Evolutionary conservation across 2,888 invertebrate genomes (phyloP).

Genomic region (Myathropa florea): DNA sequence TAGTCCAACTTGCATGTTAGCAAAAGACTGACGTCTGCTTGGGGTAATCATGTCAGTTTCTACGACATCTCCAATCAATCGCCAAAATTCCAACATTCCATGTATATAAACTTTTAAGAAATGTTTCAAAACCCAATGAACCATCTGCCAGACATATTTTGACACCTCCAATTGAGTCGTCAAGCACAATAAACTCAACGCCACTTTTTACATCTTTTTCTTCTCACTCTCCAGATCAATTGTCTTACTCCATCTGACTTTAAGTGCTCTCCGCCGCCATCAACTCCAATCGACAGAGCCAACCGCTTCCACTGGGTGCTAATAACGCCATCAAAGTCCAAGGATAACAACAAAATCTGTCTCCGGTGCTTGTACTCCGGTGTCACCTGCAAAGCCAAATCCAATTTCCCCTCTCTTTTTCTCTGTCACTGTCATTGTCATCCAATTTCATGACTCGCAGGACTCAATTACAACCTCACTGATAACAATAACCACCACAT

Average conservation of each 20-base stretch:
- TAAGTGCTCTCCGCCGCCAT: not conserved
- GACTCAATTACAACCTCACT: constrained; percentile 47
- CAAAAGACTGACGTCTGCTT: too few relatives aligned
- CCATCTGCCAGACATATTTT: not conserved
- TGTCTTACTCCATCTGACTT: too few relatives aligned
- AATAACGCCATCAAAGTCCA: not conserved
- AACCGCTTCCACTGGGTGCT: not conserved
- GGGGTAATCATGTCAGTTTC: too few relatives aligned
- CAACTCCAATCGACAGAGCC: not conserved
- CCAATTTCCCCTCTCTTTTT: constrained; percentile 20
- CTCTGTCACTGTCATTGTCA: constrained; percentile 37
- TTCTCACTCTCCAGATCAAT: not conserved
- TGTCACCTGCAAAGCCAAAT: constrained; percentile 12
- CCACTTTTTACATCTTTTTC: too few relatives aligned
- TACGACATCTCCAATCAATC: too few relatives aligned
- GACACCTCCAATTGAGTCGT: not conserved
- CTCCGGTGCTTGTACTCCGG: not conserved
- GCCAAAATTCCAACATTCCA: too few relatives aligned
- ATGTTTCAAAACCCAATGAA: not conserved
- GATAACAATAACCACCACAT: constrained; percentile 38
- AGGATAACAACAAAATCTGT: constrained; percentile 1
- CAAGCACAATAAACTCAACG: too few relatives aligned
- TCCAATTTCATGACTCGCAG: constrained; percentile 35
- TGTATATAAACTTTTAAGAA: too few relatives aligned
- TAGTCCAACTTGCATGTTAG: too few relatives aligned